phyloP scores from a whole-genome alignment of 2,888 invertebrate genomes.

The Antheraea assamensis region DNA sequence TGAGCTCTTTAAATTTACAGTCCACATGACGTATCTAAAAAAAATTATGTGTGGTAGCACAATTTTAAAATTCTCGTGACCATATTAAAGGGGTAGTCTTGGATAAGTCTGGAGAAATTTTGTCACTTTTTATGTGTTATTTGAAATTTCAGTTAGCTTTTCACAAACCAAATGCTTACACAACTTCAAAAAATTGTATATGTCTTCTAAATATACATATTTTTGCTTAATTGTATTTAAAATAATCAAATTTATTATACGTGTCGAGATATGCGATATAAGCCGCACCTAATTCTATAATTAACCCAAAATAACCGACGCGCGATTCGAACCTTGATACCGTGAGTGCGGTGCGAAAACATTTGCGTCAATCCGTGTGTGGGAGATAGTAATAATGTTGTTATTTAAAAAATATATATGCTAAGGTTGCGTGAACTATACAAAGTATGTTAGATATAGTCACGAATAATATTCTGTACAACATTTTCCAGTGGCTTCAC shows the following conservation, averaged over 20 bases:
- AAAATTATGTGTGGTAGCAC: background rate
- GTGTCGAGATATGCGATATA: background rate
- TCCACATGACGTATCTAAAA: background rate
- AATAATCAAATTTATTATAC: background rate
- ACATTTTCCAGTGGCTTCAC: background rate
- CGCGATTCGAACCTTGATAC: conserved; percentile 3
- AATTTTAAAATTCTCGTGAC: background rate
- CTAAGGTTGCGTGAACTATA: background rate
- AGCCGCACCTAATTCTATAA: background rate
- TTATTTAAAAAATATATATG: background rate
- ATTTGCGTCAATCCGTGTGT: conserved; percentile 4
- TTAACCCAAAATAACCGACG: background rate
- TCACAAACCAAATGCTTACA: background rate
- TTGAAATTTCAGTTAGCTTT: background rate
- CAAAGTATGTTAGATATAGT: background rate
- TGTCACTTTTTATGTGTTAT: background rate
- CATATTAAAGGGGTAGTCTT: background rate
- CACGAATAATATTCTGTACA: background rate
- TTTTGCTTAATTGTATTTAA: too few relatives aligned
- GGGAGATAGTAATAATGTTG: background rate
- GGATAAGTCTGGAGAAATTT: background rate
- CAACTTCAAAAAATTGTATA: background rate
- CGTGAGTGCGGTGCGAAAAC: background rate
- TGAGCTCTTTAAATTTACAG: background rate
- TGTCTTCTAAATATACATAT: too few relatives aligned